Evolutionary conservation across 2,113 vertebrate species (phyloP), one percentile per base, ranked within the genome.

Genomic region (Semicossyphus pulcher): DNA sequence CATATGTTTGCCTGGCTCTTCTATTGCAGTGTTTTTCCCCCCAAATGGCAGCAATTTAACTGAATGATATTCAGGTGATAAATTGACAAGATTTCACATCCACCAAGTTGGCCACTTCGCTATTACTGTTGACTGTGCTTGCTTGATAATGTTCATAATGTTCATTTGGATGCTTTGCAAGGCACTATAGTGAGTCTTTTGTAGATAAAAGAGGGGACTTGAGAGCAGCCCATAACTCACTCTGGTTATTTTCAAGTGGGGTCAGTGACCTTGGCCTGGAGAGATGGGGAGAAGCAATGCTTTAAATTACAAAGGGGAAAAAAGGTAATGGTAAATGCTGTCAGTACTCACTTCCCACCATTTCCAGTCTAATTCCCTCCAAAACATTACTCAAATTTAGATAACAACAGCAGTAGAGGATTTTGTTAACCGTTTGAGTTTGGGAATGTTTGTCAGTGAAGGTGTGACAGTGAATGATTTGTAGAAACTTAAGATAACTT

Each of bases 391-490:
- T 54, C 8, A 44, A 72, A 48, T 25, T 28, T 28, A n/a, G 29
- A 56, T 66, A 75, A 80, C 71, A 85, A 80, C 59, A 73, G 65
- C 41, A 26, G 51, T 36, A 5, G 28, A 62, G 29, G 60, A 32
- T 47, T 77, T 47, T 69, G 23, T 76, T 61, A 36, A 12, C 45
- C 63, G 21, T 66, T 71, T 74, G 39, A 69, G 47, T 70, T 77
- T 14, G 54, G 56, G 63, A 80, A 64, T 89, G 83, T 90, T 90
- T 56, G 63, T 83, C 81, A 83, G 87, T 91, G 83, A 81, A 86
- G 73, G 63, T 81, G 76, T 72, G 81, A 87, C 86, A 84, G 82
- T 87, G 82, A 92, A 84, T 87, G 90, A 93, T 92, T 76, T 83
- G 76, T 83, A 83, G 81, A 88, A 81, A 76, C 81, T 47, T 70